Percentiles rank a stretch among this genome's conserved stretches.
Conservation (phyloP, 2,888 invertebrate species). For the Yponomeuta cagnagella region DNA sequence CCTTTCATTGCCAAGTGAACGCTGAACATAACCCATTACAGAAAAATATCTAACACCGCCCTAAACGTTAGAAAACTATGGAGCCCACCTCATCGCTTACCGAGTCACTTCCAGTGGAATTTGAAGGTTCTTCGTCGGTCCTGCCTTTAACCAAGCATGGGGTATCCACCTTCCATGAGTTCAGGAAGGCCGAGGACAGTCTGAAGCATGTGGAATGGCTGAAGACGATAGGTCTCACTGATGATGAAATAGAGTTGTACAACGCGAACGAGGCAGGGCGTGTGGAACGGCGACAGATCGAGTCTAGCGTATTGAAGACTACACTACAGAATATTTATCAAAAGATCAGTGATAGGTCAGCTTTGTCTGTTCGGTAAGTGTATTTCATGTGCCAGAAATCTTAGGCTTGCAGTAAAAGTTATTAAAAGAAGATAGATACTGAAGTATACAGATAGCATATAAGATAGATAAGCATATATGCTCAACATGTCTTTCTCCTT, state of each 20-base stretch:
- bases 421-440: too few species aligned
- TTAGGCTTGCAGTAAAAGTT: not conserved
- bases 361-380: conserved; percentile 37
- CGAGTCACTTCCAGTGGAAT: conserved; percentile 53
- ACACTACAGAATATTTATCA: conserved; percentile 46
- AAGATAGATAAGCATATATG: not conserved
- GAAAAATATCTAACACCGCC: not conserved
- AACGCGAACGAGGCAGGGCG: conserved; percentile 59
- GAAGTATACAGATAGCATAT: not conserved
- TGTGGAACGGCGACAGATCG: conserved; percentile 45
- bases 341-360: conserved; percentile 44
- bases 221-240: conserved; percentile 61
- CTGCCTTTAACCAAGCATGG: conserved; percentile 63
- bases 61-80: not conserved
- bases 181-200: conserved; percentile 51
- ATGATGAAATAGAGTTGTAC: conserved; percentile 68
- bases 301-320: conserved; percentile 42
- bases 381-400: not conserved
- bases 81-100: conserved; percentile 25
- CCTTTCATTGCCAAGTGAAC: not conserved
- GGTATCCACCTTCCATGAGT: conserved; percentile 56
- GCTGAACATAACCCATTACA: not conserved
- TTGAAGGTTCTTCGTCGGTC: conserved; percentile 55
- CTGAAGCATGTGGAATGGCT: conserved; percentile 57
- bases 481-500: not conserved